Base-by-base conservation (phyloP, 37 sponge, comb jelly and placozoan species). In the Agelas oroides region DNA sequence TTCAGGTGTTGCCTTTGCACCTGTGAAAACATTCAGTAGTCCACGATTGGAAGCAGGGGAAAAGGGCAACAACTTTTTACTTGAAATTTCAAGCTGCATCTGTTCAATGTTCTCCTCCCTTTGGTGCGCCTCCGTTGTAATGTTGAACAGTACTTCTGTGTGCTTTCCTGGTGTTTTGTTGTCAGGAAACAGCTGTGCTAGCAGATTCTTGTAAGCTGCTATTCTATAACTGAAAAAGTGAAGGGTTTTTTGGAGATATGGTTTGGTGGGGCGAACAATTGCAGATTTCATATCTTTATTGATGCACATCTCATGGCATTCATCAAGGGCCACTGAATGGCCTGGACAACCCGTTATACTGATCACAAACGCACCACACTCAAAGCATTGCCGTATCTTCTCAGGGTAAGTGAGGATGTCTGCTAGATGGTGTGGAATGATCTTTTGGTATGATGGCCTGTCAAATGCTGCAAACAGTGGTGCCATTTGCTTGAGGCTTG, bases 211-310 rank as follows among this genome's bases (percentile, higher is more conserved):
- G 39, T 59, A 61, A 39, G 64, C 64, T 25, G 13, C 37, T 18
- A 83, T 83, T 34, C 73, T 57, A 46, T 83, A 53, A n/a, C 65
- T 82, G 18, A 82, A 81, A 27, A 81, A 81, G 13, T 68, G 71
- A 3, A 63, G 32, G 27, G 74, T 83, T 37, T 82, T 83, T 33
- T 83, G 83, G 53, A 83, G 62, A 63, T 83, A 83, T 3, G 83
- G 38, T 61, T 83, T 34, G 30, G 83, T 71, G 17, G 83, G 74
- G 11, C 73, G 39, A 21, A 71, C 56, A 32, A 83, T 41, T 28
- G 83, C 83, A 25, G 15, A 19, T 8, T 46, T 46, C 65, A 79
- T 17, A 65, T 79, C 79, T 34, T 79, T 79, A 36, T 79, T 79
- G 28, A 79, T 64, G 66, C 79, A 79, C 67, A 63, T 65, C 13